Evolutionary conservation across 1,140 invertebrate species (phyloP), one percentile per base, ranked within the genome.

Genomic region (Tetramorium alpestre): DNA sequence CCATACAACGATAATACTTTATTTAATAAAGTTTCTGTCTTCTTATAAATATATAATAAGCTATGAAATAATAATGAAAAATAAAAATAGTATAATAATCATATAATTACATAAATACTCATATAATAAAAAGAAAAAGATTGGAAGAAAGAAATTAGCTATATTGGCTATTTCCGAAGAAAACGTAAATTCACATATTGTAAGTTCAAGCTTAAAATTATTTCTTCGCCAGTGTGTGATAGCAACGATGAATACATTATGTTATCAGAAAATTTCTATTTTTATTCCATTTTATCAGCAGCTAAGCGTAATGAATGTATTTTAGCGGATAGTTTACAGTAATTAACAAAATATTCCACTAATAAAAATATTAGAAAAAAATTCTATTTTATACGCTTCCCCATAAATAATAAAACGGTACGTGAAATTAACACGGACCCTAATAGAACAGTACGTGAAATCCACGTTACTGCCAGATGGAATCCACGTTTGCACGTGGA

Each of bases 201-300:
- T 49, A 47, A 25, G 11, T 41, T 41, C 8, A 67, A 67, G 2
- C 1, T 67, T 67, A 6, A 47, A 70, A 70, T 70, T 69, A 2
- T 25, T 49, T 25, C 7, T 47, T 5, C 18, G 7, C n/a, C 1
- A 65, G 8, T 62, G 5, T 16, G 1, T 16, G 4, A 33, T 62
- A n/a, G 64, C 33, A 6, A 47, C 3, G 11, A 25, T n/a, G 11
- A 47, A 69, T 44, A 44, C 6, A 69, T 44, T 67, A 67, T 13
- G 22, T 70, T 70, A 70, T 69, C 22, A n/a, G n/a, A 8, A 47
- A 47, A 69, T 47, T 70, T 41, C n/a, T 25, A 70, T 70, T 49
- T 49, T 49, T 47, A 70, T 70, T 18, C 18, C 13, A 47, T 25
- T 69, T 58, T 69, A 47, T 65, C 33, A 28, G 18, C 11, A 41